Base-by-base conservation (phyloP, 2,888 invertebrate genomes). In the Coremacera marginata region DNA sequence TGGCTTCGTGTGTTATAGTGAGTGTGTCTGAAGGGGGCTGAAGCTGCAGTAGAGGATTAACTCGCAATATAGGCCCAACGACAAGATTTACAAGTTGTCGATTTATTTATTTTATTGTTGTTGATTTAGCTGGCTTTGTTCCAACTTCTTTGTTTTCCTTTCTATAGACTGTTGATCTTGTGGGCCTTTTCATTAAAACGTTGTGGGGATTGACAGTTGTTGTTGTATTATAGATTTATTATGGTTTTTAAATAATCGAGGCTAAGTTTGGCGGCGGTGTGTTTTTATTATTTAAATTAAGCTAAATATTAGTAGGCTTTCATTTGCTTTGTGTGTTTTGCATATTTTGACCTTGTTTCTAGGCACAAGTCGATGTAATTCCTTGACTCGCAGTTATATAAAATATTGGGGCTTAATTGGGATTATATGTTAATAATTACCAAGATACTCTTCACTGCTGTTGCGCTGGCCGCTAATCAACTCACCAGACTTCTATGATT, bases 101-200 rank as follows among this genome's bases (percentile, higher is more conserved):
- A 57, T 57, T 71, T 68, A 68, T 68, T 51, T 68, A 51, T 71
- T 68, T 51, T 51, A 51, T 71, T 71, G 71, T 14, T 71, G 37
- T 19, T 19, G 55, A 22, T 22, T 37, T 71, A 19, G 71, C 22
- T 60, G 25, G 22, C 25, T 49, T 14, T n/a, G 9, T 44, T 3
- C 3, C 25, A 22, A 3, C 22, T 25, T 27, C 14, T 25, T 60
- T 25, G 14, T 27, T 22, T 22, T 55, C 55, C 55, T 55, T 34
- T 16, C 4, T 57, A 3, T 44, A 19, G 31, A 5, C 57, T 37
- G 34, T 44, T 34, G 7, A 0, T 27, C 19, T 55, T 55, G 55
- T 34, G 34, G 22, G 31, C 55, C 57, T 55, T 55, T 55, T 22
- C 55, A 22, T 44, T 44, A 22, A 55, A 22, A 27, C 19, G 8